A percentile compares a stretch with the other conserved stretches of the same genome.
phyloP scores from a whole-genome alignment of 2,888 invertebrate genomes.

The Tanytarsus gracilentus region DNA sequence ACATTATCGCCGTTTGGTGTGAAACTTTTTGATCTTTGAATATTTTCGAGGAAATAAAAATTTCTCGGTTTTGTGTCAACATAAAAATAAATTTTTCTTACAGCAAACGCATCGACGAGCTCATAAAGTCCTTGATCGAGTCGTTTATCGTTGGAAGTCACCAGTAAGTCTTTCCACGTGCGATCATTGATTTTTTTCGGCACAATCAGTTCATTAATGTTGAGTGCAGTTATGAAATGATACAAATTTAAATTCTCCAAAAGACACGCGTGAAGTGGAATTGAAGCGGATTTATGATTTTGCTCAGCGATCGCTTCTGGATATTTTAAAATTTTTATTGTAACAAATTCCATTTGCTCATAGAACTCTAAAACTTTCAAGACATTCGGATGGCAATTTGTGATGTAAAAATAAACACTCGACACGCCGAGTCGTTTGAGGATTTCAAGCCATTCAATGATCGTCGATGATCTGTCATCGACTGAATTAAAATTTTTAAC shows the following conservation, averaged over 20 bases:
- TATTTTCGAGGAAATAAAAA: not conserved
- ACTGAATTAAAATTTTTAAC: not conserved
- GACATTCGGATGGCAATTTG: conserved; percentile 5
- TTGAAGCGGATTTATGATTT: not conserved
- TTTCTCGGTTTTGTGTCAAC: not conserved
- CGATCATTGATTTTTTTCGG: not conserved
- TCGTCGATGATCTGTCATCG: not conserved
- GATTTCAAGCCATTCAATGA: conserved; percentile 21
- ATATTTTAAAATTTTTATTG: not conserved
- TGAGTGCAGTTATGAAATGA: not conserved
- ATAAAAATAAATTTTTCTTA: not conserved
- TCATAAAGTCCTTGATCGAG: not conserved
- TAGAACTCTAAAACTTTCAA: not conserved
- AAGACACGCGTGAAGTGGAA: not conserved
- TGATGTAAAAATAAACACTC: not conserved
- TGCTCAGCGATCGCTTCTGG: not conserved
- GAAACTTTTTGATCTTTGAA: conserved; percentile 6
- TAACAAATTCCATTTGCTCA: not conserved
- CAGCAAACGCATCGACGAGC: not conserved
- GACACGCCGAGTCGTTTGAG: not conserved
- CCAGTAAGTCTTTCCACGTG: not conserved
- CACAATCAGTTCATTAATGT: conserved; percentile 13
- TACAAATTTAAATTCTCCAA: conserved; percentile 4
- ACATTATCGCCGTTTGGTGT: not conserved
- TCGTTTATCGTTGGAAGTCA: not conserved